phyloP scores from a whole-genome alignment of 2,113 vertebrate species.

The Toxotes chatareus region DNA sequence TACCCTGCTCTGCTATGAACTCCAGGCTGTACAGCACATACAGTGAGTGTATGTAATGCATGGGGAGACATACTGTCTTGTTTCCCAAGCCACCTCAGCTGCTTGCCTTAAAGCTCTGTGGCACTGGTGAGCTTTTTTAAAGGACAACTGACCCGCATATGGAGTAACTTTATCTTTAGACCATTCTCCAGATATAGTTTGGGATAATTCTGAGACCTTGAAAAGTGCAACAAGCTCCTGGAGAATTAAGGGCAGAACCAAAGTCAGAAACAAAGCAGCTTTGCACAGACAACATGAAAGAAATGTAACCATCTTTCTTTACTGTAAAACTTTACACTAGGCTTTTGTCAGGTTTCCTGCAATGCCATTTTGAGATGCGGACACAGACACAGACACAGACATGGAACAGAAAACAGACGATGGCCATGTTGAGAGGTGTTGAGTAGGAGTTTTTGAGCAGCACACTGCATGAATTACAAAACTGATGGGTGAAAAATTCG shows the following conservation, averaged over 20 bases:
- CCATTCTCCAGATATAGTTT: neutral
- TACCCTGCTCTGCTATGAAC: neutral
- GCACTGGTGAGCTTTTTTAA: constrained; percentile 15
- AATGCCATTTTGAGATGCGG: neutral
- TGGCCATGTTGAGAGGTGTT: constrained; percentile 3
- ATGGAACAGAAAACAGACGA: neutral
- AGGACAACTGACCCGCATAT: constrained; percentile 9
- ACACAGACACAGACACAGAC: neutral
- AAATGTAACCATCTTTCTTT: neutral
- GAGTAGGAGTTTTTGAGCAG: constrained; percentile 6
- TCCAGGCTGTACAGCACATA: neutral
- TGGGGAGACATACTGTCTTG: constrained; percentile 3
- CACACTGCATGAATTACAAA: constrained; percentile 6
- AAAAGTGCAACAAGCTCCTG: neutral
- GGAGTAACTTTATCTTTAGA: neutral
- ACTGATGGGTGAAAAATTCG: constrained; percentile 13
- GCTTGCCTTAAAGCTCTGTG: neutral
- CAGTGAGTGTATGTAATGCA: neutral
- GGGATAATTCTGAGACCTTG: neutral
- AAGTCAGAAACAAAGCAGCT: neutral
- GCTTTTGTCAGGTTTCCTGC: neutral
- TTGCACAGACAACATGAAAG: neutral
- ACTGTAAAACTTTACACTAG: neutral
- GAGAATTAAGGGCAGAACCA: neutral
- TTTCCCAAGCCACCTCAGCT: neutral